These are phyloP conservation scores for Cataglyphis cursor DNA, from an alignment of 2,888 invertebrate species.

Conservation along the genomic window DNA sequence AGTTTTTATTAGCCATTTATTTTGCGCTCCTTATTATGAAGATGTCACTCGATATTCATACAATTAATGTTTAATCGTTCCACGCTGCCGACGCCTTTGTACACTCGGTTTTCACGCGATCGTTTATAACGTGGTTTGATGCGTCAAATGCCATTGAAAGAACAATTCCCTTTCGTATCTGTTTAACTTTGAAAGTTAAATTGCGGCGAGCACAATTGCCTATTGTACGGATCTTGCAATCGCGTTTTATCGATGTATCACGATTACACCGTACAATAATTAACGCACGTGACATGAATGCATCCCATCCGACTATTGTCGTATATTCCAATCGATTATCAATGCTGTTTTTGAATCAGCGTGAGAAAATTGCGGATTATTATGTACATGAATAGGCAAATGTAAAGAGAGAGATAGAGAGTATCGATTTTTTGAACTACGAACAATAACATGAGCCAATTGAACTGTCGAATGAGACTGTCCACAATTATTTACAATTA, in stretches of 20 bases:
- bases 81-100: slow-evolving; percentile 11
- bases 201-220: slow-evolving; percentile 42
- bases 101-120: slow-evolving; percentile 10
- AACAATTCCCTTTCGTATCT: slow-evolving; percentile 42
- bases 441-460: neutral
- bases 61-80: slow-evolving; percentile 46
- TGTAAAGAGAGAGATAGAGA: neutral
- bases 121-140: slow-evolving; percentile 27
- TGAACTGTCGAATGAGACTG: neutral
- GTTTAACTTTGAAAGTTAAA: slow-evolving; percentile 46
- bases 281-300: slow-evolving; percentile 37
- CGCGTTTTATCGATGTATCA: slow-evolving; percentile 34
- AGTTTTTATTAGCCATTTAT: neutral
- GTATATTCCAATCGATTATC: slow-evolving; percentile 26
- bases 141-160: slow-evolving; percentile 42
- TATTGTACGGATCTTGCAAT: slow-evolving; percentile 47
- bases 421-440: neutral
- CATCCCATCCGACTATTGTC: slow-evolving; percentile 7
- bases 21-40: slow-evolving; percentile 14
- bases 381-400: neutral
- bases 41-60: slow-evolving; percentile 14
- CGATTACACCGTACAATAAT: slow-evolving; percentile 14
- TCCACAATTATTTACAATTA: neutral
- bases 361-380: neutral
- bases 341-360: neutral